These are phyloP conservation scores for Mastacembelus armatus DNA, from an alignment of 2,797 vertebrate species.

Conservation along the genomic window DNA sequence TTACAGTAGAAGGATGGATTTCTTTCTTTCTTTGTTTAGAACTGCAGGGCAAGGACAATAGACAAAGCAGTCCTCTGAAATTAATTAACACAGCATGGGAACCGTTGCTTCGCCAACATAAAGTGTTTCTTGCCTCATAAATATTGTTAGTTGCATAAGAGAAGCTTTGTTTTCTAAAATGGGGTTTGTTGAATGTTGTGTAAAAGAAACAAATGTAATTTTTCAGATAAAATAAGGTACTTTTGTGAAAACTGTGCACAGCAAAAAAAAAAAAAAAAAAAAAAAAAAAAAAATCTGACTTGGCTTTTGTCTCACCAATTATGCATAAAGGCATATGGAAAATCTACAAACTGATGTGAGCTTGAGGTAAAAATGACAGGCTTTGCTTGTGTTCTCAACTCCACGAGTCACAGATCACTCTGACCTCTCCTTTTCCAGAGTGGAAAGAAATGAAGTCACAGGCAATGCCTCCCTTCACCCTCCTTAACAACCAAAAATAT, in stretches of 20 bases:
- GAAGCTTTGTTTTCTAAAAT: slow-evolving; percentile 7
- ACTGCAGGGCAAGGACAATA: slow-evolving; percentile 39
- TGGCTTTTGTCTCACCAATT: slow-evolving; percentile 49
- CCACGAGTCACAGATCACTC: slow-evolving; percentile 66
- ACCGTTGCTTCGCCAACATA: slow-evolving; percentile 39
- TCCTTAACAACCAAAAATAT: slow-evolving; percentile 58
- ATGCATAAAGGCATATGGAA: slow-evolving; percentile 68
- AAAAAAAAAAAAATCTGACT: slow-evolving; percentile 17
- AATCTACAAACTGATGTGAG: slow-evolving; percentile 70
- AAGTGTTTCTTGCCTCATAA: slow-evolving; percentile 40
- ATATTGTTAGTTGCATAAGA: slow-evolving; percentile 37
- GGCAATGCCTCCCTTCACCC: slow-evolving; percentile 46
- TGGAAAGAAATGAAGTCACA: slow-evolving; percentile 82
- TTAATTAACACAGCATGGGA: slow-evolving; percentile 40
- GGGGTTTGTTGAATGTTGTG: neutral
- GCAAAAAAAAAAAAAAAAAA: neutral
- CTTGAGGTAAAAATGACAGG: slow-evolving; percentile 67
- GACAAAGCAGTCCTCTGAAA: slow-evolving; percentile 50
- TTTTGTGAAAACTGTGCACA: too few species aligned
- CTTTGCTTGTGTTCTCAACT: slow-evolving; percentile 61
- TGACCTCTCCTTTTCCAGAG: slow-evolving; percentile 81
- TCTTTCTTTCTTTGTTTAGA: slow-evolving; percentile 8
- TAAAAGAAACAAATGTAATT: too few species aligned
- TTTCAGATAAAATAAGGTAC: too few species aligned
- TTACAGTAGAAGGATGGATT: slow-evolving; percentile 1